Conservation (phyloP, 2,113 vertebrate species). For the Neotragus pygmaeus region DNA sequence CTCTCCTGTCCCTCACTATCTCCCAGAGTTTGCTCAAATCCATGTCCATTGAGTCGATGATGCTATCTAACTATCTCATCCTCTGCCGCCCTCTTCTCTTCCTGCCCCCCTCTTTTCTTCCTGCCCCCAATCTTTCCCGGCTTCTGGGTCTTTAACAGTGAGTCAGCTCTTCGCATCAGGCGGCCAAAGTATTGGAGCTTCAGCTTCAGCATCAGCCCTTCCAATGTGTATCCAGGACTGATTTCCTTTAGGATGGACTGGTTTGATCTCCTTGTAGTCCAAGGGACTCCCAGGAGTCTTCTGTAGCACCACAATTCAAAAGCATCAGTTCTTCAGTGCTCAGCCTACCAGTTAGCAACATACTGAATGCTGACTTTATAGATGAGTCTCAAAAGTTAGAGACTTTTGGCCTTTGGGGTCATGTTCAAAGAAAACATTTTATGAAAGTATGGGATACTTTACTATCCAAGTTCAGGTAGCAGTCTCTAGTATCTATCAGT, state of each 20-base stretch:
- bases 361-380: background rate
- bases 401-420: constrained; percentile 1
- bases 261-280: background rate
- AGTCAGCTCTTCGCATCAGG: background rate
- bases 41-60: background rate
- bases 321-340: background rate
- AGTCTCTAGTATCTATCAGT: background rate
- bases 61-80: background rate
- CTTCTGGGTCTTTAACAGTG: background rate
- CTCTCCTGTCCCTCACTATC: background rate
- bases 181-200: background rate
- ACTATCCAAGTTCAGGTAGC: background rate
- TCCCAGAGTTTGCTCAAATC: background rate
- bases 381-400: background rate
- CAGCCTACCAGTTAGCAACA: background rate
- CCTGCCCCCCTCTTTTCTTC: background rate
- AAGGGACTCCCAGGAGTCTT: background rate
- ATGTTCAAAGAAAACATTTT: constrained; percentile 8
- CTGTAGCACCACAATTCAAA: background rate
- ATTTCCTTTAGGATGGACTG: background rate
- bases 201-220: background rate
- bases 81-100: background rate
- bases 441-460: background rate
- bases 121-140: background rate
- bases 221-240: background rate